Conservation (phyloP, 1,140 invertebrate genomes). For the Panonychus citri region DNA sequence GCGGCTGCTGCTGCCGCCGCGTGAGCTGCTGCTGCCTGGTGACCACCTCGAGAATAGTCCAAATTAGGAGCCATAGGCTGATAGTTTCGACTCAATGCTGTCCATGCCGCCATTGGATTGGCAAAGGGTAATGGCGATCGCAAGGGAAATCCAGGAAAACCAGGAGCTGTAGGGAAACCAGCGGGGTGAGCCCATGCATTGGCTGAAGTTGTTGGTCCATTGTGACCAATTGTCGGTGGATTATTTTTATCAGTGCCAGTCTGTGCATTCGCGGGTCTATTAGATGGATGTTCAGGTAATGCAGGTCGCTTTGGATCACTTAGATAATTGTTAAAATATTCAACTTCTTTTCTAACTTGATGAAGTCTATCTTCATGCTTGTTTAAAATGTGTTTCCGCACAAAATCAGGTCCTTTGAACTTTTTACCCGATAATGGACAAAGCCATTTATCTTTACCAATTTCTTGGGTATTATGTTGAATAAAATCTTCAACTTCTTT, state of each 20-base stretch:
- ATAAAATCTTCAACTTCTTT: constrained; percentile 82
- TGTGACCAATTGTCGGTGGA: constrained; percentile 5
- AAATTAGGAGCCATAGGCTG: neutral
- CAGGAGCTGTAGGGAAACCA: constrained; percentile 8
- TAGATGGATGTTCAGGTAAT: constrained; percentile 62
- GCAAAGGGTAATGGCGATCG: constrained; percentile 10
- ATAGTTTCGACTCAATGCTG: neutral
- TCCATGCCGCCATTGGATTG: constrained; percentile 2
- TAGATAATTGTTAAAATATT: constrained; percentile 96
- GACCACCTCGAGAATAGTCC: neutral
- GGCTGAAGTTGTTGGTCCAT: neutral
- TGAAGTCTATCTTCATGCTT: constrained; percentile 91
- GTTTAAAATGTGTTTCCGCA: constrained; percentile 93
- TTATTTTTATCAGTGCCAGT: constrained; percentile 4
- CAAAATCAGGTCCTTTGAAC: constrained; percentile 97
- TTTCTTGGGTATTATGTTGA: constrained; percentile 61
- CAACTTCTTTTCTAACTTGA: constrained; percentile 79
- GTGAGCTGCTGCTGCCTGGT: too few species aligned
- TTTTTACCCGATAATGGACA: constrained; percentile 97
- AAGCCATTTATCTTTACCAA: constrained; percentile 86
- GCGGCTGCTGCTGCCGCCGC: too few species aligned
- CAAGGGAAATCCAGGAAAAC: constrained; percentile 4
- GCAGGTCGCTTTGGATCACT: constrained; percentile 81
- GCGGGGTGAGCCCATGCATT: neutral
- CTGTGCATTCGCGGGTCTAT: constrained; percentile 18